These are phyloP conservation scores for Triplophysa bombifrons DNA, from an alignment of 2,797 vertebrate species.

Conservation along the genomic window DNA sequence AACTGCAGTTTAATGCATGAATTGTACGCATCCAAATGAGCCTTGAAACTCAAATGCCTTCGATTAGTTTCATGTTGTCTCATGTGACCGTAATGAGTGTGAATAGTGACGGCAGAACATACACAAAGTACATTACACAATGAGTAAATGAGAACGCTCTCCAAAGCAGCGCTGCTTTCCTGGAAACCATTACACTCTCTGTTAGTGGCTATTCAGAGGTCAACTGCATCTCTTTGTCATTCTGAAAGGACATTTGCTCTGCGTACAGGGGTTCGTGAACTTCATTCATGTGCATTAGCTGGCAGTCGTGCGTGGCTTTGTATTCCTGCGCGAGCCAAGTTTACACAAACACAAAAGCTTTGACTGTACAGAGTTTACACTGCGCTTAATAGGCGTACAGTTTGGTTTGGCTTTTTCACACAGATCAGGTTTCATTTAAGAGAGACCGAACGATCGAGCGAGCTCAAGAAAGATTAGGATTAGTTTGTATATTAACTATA, in stretches of 20 bases:
- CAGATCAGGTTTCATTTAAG: not conserved
- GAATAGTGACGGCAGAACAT: not conserved
- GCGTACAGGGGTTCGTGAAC: constrained; percentile 1
- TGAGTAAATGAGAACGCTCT: constrained; percentile 2
- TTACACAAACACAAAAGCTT: constrained; percentile 41
- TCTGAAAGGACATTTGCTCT: constrained; percentile 38
- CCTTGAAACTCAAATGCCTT: not conserved
- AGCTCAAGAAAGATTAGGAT: not conserved
- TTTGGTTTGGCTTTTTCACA: constrained; percentile 22
- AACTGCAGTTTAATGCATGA: not conserved
- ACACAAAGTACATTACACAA: not conserved
- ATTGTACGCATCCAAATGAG: no score
- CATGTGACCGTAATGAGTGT: not conserved
- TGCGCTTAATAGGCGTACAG: constrained; percentile 10
- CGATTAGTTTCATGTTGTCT: not conserved
- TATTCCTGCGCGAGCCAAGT: constrained; percentile 19
- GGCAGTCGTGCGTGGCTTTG: constrained; percentile 20
- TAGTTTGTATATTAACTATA: not conserved
- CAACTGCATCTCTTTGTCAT: constrained; percentile 5
- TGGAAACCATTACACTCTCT: constrained; percentile 27
- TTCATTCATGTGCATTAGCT: constrained; percentile 26
- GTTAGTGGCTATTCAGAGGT: constrained; percentile 29
- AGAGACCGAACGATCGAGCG: not conserved
- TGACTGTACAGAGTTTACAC: constrained; percentile 43
- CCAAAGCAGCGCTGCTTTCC: constrained; percentile 26